These are phyloP conservation scores for Pagetopsis macropterus DNA, from an alignment of 2,797 vertebrate species.

Conservation along the genomic window DNA sequence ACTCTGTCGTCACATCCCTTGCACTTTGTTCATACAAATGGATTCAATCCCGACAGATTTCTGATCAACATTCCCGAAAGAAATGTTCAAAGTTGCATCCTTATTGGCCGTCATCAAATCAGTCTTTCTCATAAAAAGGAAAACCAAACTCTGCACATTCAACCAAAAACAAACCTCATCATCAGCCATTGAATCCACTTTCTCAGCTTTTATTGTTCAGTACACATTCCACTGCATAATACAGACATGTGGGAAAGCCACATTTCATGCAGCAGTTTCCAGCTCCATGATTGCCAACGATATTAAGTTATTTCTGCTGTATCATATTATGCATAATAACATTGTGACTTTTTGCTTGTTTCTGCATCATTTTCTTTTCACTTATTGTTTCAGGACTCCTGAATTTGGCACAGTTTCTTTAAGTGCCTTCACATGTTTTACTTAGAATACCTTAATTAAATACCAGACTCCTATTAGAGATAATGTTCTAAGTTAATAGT, in stretches of 20 bases:
- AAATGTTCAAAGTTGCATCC: slow-evolving; percentile 28
- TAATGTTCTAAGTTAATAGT: slow-evolving; percentile 1
- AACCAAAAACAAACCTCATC: slow-evolving; percentile 26
- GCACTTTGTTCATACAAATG: neutral
- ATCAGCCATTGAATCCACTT: neutral
- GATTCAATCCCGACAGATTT: slow-evolving; percentile 12
- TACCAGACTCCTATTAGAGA: neutral
- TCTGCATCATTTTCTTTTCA: neutral
- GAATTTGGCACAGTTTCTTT: neutral
- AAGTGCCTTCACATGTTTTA: slow-evolving; percentile 15
- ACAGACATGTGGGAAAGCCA: neutral
- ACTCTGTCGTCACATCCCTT: neutral
- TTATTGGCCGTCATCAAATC: slow-evolving; percentile 53
- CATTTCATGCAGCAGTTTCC: slow-evolving; percentile 1
- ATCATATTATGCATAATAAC: neutral
- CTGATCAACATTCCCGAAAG: neutral
- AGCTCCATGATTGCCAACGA: slow-evolving; percentile 33
- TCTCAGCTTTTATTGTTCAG: slow-evolving; percentile 4
- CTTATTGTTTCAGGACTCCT: neutral
- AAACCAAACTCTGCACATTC: slow-evolving; percentile 37
- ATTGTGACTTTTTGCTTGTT: neutral
- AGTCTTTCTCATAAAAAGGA: slow-evolving; percentile 39
- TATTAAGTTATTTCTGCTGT: slow-evolving; percentile 1
- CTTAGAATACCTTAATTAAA: too few species aligned
- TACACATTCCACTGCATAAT: neutral